These are phyloP conservation scores for Atrichornis clamosus DNA, from an alignment of 2,113 vertebrate species.

Conservation along the genomic window DNA sequence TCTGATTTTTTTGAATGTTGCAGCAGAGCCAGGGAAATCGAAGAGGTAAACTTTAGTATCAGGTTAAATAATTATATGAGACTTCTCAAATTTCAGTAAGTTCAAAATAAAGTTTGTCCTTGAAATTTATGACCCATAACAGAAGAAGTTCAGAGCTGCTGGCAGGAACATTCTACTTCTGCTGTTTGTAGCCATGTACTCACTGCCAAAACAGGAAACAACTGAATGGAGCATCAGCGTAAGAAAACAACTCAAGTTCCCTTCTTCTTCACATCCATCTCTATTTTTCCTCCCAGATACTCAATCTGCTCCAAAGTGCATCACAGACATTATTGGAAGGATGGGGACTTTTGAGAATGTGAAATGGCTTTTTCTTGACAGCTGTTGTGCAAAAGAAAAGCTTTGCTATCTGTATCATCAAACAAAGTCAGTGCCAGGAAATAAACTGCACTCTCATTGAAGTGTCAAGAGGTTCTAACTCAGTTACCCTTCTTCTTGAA, in stretches of 20 bases:
- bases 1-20: neutral
- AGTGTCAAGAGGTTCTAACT: constrained; percentile 27
- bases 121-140: constrained; percentile 59
- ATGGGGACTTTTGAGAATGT: neutral
- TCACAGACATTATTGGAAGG: neutral
- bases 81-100: constrained; percentile 41
- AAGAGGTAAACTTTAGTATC: neutral
- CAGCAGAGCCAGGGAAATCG: neutral
- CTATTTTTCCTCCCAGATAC: neutral
- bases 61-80: constrained; percentile 7
- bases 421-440: constrained; percentile 44
- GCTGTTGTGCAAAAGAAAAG: constrained; percentile 17
- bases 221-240: neutral
- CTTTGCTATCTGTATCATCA: constrained; percentile 37
- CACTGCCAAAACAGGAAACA: constrained; percentile 60
- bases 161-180: constrained; percentile 25
- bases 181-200: constrained; percentile 15
- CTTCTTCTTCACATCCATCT: neutral
- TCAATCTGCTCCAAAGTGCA: neutral
- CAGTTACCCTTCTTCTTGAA: neutral
- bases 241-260: constrained; percentile 37
- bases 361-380: constrained; percentile 39
- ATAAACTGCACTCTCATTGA: constrained; percentile 44
- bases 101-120: constrained; percentile 52
- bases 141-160: constrained; percentile 50